phyloP scores from a whole-genome alignment of 2,797 vertebrate genomes.

The Eulemur mongoz region DNA sequence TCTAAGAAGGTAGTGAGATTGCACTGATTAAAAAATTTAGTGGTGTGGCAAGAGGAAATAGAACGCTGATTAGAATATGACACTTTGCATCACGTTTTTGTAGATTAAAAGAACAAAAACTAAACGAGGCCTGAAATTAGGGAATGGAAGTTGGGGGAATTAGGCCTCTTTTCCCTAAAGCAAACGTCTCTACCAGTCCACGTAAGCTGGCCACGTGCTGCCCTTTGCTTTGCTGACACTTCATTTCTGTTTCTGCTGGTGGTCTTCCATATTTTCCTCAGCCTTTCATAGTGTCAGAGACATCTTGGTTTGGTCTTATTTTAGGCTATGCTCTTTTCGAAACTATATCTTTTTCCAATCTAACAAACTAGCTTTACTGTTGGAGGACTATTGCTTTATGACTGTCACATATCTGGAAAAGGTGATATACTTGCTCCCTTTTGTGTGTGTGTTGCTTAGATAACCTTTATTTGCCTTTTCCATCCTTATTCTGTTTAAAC shows the following conservation, averaged over 20 bases:
- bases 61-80: background rate
- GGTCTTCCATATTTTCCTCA: background rate
- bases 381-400: background rate
- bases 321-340: background rate
- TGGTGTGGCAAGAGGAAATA: background rate
- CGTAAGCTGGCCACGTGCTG: background rate
- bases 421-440: background rate
- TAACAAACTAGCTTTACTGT: background rate
- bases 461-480: conserved; percentile 18
- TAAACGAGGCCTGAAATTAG: background rate
- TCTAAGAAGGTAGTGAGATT: background rate
- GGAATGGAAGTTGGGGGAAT: background rate
- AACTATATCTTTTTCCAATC: background rate
- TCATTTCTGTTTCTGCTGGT: background rate
- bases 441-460: background rate
- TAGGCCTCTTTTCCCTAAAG: background rate
- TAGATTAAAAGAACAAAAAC: background rate
- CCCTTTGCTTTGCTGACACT: background rate
- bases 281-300: background rate
- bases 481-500: background rate
- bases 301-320: background rate
- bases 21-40: background rate
- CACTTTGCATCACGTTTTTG: background rate
- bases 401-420: background rate
- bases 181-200: background rate